phyloP scores from a whole-genome alignment of 1,140 invertebrate genomes.

The Samia ricini region DNA sequence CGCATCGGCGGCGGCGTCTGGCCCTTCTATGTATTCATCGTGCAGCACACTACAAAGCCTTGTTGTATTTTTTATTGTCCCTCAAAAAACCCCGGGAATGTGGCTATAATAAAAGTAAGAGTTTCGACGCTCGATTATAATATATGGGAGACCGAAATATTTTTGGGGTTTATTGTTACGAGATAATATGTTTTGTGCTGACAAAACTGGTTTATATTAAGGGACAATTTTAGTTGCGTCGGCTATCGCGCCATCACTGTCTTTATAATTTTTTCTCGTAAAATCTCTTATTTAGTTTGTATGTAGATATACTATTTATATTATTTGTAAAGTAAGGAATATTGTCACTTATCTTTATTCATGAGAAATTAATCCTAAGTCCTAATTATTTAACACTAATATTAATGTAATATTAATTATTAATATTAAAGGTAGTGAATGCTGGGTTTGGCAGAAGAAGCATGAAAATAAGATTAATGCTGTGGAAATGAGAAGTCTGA shows the following conservation, averaged over 20 bases:
- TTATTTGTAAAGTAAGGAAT: too few species aligned
- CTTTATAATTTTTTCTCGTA: too few species aligned
- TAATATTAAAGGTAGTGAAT: too few species aligned
- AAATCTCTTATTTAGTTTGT: too few species aligned
- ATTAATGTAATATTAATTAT: too few species aligned
- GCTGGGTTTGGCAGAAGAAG: too few species aligned
- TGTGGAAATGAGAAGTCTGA: too few species aligned
- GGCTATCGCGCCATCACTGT: neutral
- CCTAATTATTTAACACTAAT: too few species aligned
- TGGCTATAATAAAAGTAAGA: conserved; percentile 19
- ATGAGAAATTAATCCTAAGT: too few species aligned
- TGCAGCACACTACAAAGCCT: conserved; percentile 43
- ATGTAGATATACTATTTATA: too few species aligned
- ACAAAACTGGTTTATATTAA: neutral
- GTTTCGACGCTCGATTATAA: conserved; percentile 16
- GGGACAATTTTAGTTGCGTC: neutral
- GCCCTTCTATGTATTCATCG: conserved; percentile 34
- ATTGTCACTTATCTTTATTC: too few species aligned
- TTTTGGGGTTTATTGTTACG: neutral
- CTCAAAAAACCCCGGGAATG: conserved; percentile 23
- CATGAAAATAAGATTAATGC: too few species aligned
- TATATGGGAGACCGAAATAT: neutral
- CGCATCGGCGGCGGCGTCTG: conserved; percentile 42
- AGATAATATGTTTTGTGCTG: neutral
- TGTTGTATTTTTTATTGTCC: conserved; percentile 22